Evolutionary conservation across 1,140 invertebrate genomes (phyloP), one percentile per base, ranked within the genome.

Genomic region (Drosophila sp.): DNA sequence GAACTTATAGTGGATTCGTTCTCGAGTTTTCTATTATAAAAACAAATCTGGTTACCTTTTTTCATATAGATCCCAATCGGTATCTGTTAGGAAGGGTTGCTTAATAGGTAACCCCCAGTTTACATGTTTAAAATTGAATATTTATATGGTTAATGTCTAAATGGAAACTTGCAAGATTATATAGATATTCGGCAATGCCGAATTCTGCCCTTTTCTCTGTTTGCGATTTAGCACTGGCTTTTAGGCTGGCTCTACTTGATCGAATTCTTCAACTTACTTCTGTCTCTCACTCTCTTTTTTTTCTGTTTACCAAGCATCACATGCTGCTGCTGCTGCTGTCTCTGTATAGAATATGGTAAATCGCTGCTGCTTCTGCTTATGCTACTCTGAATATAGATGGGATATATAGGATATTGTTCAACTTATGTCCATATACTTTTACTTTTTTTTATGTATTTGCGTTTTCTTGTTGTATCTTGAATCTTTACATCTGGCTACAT

Each of bases 401-500:
- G 7, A 50, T 50, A 50, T 50, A 50, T 50, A 50, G 25, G 1
- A 0, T 44, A n/a, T n/a, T 47, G 44, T 27, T 50, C 23, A 50
- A 50, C 44, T 50, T 50, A 41, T n/a, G 40, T 41, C 40, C 40
- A 41, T 41, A 27, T 50, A 8, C 25, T 27, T 50, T 27, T 50
- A 25, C 44, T 50, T 50, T 38, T 11, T 38, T 47, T 50, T 27
- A 50, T 50, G 44, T 50, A 50, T 50, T 50, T 56, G 29, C n/a
- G 8, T 38, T 76, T 64, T 55, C 60, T 82, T 66, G 60, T 67
- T 79, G 72, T 68, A 76, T 58, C 66, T 72, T 66, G 33, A 76
- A 82, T 82, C 69, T 75, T 71, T 86, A 78, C 79, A 83, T 85
- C 85, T 86, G 65, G 72, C 83, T 86, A 86, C 75, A 86, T 83